phyloP scores from a whole-genome alignment of 2,888 invertebrate genomes.

The Octonoba sinensis region DNA sequence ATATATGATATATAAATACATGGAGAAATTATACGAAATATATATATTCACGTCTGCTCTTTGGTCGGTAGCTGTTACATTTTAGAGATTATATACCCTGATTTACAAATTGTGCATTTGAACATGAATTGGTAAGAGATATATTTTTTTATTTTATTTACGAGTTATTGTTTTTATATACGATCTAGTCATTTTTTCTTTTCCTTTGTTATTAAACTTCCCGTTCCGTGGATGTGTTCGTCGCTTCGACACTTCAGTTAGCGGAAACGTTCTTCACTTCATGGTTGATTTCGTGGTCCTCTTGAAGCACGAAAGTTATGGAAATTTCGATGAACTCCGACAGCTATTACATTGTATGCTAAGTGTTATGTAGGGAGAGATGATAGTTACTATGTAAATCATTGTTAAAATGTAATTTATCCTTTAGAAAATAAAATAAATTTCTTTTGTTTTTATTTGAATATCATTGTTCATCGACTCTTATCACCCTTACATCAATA shows the following conservation, averaged over 20 bases:
- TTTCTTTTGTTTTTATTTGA: constrained; percentile 44
- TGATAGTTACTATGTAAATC: constrained; percentile 56
- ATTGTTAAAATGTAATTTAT: constrained; percentile 57
- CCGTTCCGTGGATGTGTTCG: not conserved
- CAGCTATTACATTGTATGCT: constrained; percentile 59
- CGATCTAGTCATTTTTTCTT: too few relatives aligned
- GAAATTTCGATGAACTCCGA: constrained; percentile 50
- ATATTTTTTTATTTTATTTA: too few relatives aligned
- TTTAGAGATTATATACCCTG: too few relatives aligned
- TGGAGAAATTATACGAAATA: not conserved
- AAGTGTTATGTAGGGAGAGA: constrained; percentile 60
- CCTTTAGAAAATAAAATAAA: constrained; percentile 57
- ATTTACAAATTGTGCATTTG: too few relatives aligned
- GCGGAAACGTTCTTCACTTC: not conserved
- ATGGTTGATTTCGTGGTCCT: constrained; percentile 19
- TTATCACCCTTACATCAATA: too few relatives aligned
- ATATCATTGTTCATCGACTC: too few relatives aligned
- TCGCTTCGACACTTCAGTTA: constrained; percentile 4
- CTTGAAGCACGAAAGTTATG: constrained; percentile 47
- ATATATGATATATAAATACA: constrained; percentile 21
- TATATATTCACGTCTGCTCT: too few relatives aligned
- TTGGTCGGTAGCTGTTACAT: too few relatives aligned
- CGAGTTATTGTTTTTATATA: too few relatives aligned
- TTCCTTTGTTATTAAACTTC: too few relatives aligned
- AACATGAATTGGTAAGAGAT: too few relatives aligned